Evolutionary conservation across 2,113 vertebrate genomes (phyloP), one percentile per base, ranked within the genome.

Genomic region (Gobiocypris rarus): DNA sequence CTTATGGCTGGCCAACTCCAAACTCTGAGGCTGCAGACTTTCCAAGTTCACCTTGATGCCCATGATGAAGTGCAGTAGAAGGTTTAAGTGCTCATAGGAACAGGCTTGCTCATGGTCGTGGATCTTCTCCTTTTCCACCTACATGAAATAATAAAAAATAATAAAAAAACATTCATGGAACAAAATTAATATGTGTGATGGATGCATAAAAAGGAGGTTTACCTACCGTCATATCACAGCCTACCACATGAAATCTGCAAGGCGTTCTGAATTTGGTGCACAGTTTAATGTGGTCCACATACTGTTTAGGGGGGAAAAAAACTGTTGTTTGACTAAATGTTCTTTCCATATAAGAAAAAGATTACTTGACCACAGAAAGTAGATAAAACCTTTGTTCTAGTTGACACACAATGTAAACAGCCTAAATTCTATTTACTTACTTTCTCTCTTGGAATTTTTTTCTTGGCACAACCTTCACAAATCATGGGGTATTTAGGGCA

Each of bases 401-500:
- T 61, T 19, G 31, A 38, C 65, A 52, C 50, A 54, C 52, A 54
- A 54, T 54, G 52, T 38, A 8, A 83, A 78, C 4, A 61, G 26
- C 9, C 3, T 34, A 63, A 9, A 83, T 22, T 0, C 59, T 1
- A 38, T 43, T 67, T 59, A 81, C 76, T 86, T 87, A 98, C 98
- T 94, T 96, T 97, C 88, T 98, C 97, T 87, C 97, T 94, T 6
- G 96, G 94, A 83, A 98, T 95, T 92, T 96, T 98, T 92, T 95
- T 97, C 92, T 96, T 96, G 41, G 96, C 96, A 28, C 98, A 99
- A 81, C 96, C 95, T 31, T 98, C 96, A 9, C 98, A 99, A 9
- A 95, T 95, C 95, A 99, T 92, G 0, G 97, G 97, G 70, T 97
- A 96, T 86, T 97, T 96, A 48, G 97, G 97, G 89, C 98, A 99